These are phyloP conservation scores for Epiblema foenella DNA, from an alignment of 2,888 invertebrate genomes.

Conservation along the genomic window DNA sequence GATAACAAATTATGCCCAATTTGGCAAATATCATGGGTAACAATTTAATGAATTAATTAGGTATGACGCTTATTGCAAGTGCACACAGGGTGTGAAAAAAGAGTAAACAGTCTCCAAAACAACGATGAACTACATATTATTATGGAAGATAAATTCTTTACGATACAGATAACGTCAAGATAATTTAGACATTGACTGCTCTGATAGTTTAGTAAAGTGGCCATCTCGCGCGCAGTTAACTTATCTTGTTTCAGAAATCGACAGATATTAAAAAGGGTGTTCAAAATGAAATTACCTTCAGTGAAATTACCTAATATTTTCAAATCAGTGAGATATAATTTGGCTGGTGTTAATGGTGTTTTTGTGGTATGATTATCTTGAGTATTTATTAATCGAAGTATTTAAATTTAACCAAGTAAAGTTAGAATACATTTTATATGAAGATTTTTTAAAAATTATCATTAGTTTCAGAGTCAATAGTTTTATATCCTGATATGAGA, in stretches of 20 bases:
- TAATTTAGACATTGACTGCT: slow-evolving; percentile 68
- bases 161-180: slow-evolving; percentile 63
- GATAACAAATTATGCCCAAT: background rate
- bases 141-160: slow-evolving; percentile 36
- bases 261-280: slow-evolving; percentile 47
- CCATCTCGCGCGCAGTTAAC: slow-evolving; percentile 63
- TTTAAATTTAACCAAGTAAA: too few species aligned
- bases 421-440: too few species aligned
- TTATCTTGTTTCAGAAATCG: slow-evolving; percentile 53
- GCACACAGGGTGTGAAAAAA: background rate
- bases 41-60: background rate
- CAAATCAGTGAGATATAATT: slow-evolving; percentile 87
- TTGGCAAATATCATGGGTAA: background rate
- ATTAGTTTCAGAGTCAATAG: too few species aligned
- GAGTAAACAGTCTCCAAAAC: slow-evolving; percentile 12
- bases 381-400: too few species aligned
- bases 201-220: slow-evolving; percentile 63
- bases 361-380: slow-evolving; percentile 88
- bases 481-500: background rate
- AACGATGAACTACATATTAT: slow-evolving; percentile 34
- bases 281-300: slow-evolving; percentile 63
- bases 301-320: slow-evolving; percentile 80
- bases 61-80: background rate
- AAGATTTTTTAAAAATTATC: background rate
- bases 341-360: slow-evolving; percentile 89